Percentiles rank a stretch among this genome's conserved stretches.
Evolutionary conservation across 1,140 invertebrate genomes (phyloP).

Genomic region (Eciton burchellii): DNA sequence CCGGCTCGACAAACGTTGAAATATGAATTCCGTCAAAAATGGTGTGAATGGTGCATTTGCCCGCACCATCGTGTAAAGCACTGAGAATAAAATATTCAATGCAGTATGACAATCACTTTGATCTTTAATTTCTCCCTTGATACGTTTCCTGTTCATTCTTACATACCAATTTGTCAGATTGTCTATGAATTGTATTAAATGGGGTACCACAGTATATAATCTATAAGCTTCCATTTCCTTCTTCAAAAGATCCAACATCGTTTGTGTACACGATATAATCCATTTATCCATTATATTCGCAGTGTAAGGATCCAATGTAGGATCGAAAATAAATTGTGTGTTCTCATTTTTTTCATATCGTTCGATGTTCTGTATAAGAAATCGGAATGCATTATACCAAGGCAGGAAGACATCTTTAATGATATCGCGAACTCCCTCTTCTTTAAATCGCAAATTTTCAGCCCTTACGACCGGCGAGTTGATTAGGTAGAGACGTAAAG

Average conservation of each 20-base stretch:
- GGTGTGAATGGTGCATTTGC: slow-evolving; percentile 99
- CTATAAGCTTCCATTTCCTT: slow-evolving; percentile 97
- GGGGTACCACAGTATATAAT: slow-evolving; percentile 97
- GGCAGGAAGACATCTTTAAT: slow-evolving; percentile 99
- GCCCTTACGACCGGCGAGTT: slow-evolving; percentile 99
- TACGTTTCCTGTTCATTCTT: slow-evolving; percentile 96
- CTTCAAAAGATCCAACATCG: slow-evolving; percentile 94
- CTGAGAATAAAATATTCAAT: slow-evolving; percentile 94
- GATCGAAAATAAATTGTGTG: slow-evolving; percentile 88
- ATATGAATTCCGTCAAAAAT: slow-evolving; percentile 98
- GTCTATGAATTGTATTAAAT: slow-evolving; percentile 98
- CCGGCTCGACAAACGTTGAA: slow-evolving; percentile 92
- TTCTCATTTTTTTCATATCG: slow-evolving; percentile 91
- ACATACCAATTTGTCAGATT: slow-evolving; percentile 99
- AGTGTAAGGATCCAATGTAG: slow-evolving; percentile 83
- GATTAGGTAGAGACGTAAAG: slow-evolving; percentile 97
- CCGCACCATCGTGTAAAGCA: slow-evolving; percentile 95
- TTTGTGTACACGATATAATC: slow-evolving; percentile 98
- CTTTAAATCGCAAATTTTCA: slow-evolving; percentile 98
- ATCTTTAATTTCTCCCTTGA: slow-evolving; percentile 94
- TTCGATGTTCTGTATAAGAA: slow-evolving; percentile 97
- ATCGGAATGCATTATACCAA: slow-evolving; percentile 99
- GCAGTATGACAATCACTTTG: slow-evolving; percentile 93
- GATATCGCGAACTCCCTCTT: slow-evolving; percentile 98
- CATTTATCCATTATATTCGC: slow-evolving; percentile 98